Conservation (phyloP, 2,797 vertebrate genomes). For the Hypotaenidia philippensis region DNA sequence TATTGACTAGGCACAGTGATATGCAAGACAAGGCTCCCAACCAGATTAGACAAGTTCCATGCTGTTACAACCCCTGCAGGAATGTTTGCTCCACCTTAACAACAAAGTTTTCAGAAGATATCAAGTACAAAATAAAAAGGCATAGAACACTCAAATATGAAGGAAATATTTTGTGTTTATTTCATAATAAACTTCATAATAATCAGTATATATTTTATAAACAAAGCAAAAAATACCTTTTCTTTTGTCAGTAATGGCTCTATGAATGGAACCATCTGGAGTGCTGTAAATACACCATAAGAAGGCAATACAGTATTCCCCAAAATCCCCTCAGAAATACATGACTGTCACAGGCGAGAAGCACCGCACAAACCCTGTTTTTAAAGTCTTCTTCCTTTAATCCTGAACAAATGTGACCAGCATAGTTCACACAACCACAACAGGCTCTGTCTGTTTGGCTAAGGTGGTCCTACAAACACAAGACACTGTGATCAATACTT, state of each 20-base stretch:
- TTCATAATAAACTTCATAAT: neutral
- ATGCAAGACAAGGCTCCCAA: constrained; percentile 50
- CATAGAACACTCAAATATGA: neutral
- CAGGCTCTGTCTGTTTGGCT: too few relatives aligned
- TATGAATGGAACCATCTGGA: neutral
- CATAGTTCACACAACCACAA: neutral
- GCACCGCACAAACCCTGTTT: neutral
- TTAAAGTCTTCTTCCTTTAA: neutral
- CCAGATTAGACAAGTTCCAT: constrained; percentile 50
- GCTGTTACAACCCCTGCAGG: neutral
- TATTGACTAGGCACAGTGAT: constrained; percentile 78
- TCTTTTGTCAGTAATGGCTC: neutral
- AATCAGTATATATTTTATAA: neutral
- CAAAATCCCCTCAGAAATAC: neutral
- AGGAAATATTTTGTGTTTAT: neutral
- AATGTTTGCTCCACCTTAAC: constrained; percentile 6
- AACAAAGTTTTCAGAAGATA: constrained; percentile 6
- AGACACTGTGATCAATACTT: neutral
- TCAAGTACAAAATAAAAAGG: neutral
- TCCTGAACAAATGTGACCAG: neutral
- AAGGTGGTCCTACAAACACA: neutral
- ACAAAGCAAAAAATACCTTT: neutral
- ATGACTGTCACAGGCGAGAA: neutral
- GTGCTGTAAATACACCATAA: neutral
- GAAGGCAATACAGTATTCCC: neutral